Evolutionary conservation across 2,797 vertebrate species (phyloP).

Genomic region (Chelonia mydas): DNA sequence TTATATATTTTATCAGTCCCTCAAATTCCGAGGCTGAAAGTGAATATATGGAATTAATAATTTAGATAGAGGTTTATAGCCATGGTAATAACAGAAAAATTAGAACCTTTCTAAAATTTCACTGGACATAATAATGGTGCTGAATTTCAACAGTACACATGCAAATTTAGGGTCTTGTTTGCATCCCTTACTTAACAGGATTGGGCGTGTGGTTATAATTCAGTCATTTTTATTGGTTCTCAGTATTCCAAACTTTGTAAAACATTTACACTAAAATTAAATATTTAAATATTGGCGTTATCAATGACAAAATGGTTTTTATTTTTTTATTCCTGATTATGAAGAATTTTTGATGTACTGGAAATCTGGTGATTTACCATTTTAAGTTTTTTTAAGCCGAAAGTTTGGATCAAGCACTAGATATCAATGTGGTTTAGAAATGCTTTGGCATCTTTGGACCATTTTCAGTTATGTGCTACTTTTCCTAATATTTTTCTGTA

Average conservation of each 20-base stretch:
- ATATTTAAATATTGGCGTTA: neutral
- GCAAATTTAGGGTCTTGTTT: neutral
- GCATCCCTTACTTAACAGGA: too few relatives aligned
- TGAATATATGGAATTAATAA: too few relatives aligned
- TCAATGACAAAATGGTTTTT: neutral
- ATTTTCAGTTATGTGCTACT: neutral
- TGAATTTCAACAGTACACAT: too few relatives aligned
- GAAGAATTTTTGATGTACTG: neutral
- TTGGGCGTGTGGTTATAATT: too few relatives aligned
- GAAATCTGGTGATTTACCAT: neutral
- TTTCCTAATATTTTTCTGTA: constrained; percentile 15
- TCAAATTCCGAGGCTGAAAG: too few relatives aligned
- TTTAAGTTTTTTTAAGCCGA: neutral
- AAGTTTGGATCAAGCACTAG: neutral
- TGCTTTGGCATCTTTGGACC: constrained; percentile 22
- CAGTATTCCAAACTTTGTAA: too few relatives aligned
- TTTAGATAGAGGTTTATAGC: too few relatives aligned
- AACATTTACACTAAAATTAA: neutral
- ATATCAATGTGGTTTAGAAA: constrained; percentile 7
- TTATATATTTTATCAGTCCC: too few relatives aligned
- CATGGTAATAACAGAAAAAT: too few relatives aligned
- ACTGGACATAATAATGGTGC: too few relatives aligned
- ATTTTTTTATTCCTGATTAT: neutral
- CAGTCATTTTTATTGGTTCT: neutral
- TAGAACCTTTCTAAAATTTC: too few relatives aligned